Conservation (phyloP, 2,888 invertebrate species). For the Tuberolachnus salignus region DNA sequence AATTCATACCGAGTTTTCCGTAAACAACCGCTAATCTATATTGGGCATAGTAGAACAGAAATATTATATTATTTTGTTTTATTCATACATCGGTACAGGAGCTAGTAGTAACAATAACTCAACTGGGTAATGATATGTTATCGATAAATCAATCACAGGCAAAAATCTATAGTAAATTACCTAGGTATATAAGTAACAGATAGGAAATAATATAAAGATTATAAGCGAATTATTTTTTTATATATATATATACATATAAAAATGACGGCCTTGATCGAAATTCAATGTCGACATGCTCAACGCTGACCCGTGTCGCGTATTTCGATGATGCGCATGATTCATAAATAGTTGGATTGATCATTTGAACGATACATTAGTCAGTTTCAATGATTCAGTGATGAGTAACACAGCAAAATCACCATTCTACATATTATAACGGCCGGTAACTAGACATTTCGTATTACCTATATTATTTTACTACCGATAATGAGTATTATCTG, state of each 20-base stretch:
- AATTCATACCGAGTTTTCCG: too few relatives aligned
- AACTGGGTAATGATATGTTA: too few relatives aligned
- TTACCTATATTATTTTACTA: neutral
- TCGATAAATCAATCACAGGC: too few relatives aligned
- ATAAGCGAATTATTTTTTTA: neutral
- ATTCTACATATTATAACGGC: neutral
- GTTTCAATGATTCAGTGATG: neutral
- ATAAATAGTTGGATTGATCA: neutral
- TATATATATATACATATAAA: neutral
- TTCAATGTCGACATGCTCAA: slow-evolving; percentile 40
- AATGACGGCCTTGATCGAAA: slow-evolving; percentile 35
- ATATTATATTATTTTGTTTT: too few relatives aligned
- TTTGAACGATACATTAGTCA: neutral
- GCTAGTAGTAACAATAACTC: too few relatives aligned
- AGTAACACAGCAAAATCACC: neutral
- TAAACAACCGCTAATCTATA: too few relatives aligned
- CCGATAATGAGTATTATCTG: too few relatives aligned
- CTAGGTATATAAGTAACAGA: neutral
- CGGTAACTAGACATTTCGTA: neutral
- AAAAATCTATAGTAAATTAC: too few relatives aligned
- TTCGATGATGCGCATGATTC: slow-evolving; percentile 39
- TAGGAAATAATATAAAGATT: slow-evolving; percentile 1
- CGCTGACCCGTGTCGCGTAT: slow-evolving; percentile 14
- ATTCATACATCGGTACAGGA: too few relatives aligned
- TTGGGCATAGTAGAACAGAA: too few relatives aligned